Evolutionary conservation across 92 coral and sea anemone genomes (phyloP).

Genomic region (Phenganax stokvisi): DNA sequence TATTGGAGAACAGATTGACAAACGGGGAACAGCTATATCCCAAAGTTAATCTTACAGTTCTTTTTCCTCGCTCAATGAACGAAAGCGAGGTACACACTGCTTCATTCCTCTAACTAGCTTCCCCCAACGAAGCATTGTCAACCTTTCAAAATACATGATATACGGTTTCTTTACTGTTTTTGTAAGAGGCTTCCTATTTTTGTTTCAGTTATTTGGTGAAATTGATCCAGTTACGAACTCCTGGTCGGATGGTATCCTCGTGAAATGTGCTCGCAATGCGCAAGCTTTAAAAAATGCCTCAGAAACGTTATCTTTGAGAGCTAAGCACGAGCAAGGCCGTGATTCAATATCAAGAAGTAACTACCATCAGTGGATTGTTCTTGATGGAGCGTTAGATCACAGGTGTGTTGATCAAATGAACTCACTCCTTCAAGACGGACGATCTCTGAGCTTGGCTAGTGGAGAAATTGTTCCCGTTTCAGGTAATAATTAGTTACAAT

Average conservation of each 20-base stretch:
- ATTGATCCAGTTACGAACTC: constrained; percentile 50
- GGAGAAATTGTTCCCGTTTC: constrained; percentile 79
- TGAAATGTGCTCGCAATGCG: constrained; percentile 79
- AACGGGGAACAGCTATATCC: constrained; percentile 52
- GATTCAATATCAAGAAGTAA: neutral
- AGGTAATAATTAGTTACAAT: constrained; percentile 46
- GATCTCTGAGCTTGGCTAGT: constrained; percentile 64
- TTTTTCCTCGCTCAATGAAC: constrained; percentile 79
- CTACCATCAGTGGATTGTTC: constrained; percentile 69
- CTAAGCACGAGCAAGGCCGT: neutral
- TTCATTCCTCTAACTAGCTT: neutral
- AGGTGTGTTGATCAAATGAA: constrained; percentile 78
- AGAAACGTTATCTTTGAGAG: constrained; percentile 13
- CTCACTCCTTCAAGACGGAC: constrained; percentile 66
- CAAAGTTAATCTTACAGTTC: constrained; percentile 67
- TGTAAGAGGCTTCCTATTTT: neutral
- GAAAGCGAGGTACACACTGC: constrained; percentile 63
- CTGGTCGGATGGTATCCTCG: constrained; percentile 84
- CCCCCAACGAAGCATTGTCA: neutral
- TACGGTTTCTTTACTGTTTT: neutral
- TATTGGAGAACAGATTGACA: neutral
- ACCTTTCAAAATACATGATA: neutral
- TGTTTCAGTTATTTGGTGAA: constrained; percentile 65
- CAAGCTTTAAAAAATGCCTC: constrained; percentile 34
- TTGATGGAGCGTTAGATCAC: constrained; percentile 84